Evolutionary conservation across 1,140 invertebrate genomes (phyloP), one percentile per base, ranked within the genome.

Genomic region (Notospermus geniculatus): DNA sequence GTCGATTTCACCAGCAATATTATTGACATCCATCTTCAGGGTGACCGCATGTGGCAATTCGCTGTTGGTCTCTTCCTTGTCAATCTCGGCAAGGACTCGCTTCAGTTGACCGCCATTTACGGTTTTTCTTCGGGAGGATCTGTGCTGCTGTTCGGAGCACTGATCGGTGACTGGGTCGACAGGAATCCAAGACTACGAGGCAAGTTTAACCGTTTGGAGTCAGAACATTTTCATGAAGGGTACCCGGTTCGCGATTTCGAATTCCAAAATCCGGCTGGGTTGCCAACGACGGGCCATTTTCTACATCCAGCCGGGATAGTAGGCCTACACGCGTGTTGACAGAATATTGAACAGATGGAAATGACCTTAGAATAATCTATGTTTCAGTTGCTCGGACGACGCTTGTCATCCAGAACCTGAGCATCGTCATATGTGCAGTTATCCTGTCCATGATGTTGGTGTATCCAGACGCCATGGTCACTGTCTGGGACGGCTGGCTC

Each of bases 41-140:
- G 84, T 17, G 84, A 86, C 70, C 78, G 84, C n/a, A 85, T 85
- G 82, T 86, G 85, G 85, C 69, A 70, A 43, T 86, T 86, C 76
- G 83, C 84, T 19, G 80, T 83, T 9, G 85, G 84, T 9, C 63
- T 86, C 23, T 86, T 84, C 63, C 71, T 86, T 50, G 73, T 82
- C 7, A 66, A 80, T 39, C 64, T 85, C 60, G 46, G 68, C 7
- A 69, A 71, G n/a, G 67, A 73, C 5, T 68, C 67, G 23, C 65
- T 83, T 17, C 71, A 71, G 53, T 74, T 86, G 7, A 77, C 82
- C 4, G 85, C 84, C 19, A 69, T 83, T 1, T 85, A 84, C 73
- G 85, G 84, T 9, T 76, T 85, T 45, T 65, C 74, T 11, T 67
- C 71, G 15, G 81, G 79, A n/a, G 53, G 74, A 0, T 69, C 76